Evolutionary conservation across 1,140 invertebrate species (phyloP).

Genomic region (Calliphora vicina): DNA sequence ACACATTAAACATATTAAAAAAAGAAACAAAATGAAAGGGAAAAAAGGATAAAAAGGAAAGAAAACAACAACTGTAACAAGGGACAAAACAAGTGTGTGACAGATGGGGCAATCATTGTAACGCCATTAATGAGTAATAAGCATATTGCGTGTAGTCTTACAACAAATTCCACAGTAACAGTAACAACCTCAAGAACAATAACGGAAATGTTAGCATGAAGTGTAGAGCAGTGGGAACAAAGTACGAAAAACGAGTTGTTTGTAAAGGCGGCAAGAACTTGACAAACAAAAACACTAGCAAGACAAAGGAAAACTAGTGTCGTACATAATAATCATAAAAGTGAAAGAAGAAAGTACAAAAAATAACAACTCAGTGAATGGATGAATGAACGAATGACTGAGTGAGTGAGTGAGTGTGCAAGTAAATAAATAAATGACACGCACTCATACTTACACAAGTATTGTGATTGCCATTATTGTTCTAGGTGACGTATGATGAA

Average conservation of each 20-base stretch:
- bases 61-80: not conserved
- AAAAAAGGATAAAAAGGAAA: not conserved
- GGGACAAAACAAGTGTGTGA: not conserved
- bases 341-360: not conserved
- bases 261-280: not conserved
- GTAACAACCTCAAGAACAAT: not conserved
- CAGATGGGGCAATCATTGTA: conserved; percentile 24
- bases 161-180: not conserved
- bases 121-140: conserved; percentile 29
- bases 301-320: not conserved
- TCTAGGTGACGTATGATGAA: not conserved
- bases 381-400: not conserved
- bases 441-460: not conserved
- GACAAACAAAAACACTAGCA: not conserved
- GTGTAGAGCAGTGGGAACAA: not conserved
- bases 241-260: not conserved
- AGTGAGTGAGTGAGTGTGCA: not conserved
- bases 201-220: not conserved
- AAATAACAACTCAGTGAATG: not conserved
- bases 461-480: not conserved
- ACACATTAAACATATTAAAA: no score
- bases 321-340: not conserved
- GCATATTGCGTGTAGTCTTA: not conserved
- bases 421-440: not conserved
- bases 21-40: not conserved